A percentile compares a stretch with the other conserved stretches of the same genome.
These are phyloP conservation scores for Drosophila tripunctata DNA, from an alignment of 2,888 invertebrate species.

Conservation along the genomic window DNA sequence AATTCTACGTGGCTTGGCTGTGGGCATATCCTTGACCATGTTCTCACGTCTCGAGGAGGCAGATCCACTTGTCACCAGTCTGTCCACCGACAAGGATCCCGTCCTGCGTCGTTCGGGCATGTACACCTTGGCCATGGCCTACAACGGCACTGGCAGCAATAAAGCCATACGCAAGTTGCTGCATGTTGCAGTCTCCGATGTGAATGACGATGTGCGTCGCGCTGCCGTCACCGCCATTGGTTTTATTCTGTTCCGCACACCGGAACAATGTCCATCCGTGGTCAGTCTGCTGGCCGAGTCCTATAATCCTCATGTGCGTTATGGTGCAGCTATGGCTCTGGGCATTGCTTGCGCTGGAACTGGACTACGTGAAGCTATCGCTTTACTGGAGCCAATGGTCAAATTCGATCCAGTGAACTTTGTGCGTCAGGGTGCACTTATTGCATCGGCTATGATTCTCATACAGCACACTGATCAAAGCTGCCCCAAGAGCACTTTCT, in stretches of 20 bases:
- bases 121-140: slow-evolving; percentile 99
- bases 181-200: slow-evolving; percentile 98
- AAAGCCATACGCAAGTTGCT: slow-evolving; percentile 96
- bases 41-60: slow-evolving; percentile 98
- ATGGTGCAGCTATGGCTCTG: slow-evolving; percentile 99
- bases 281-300: slow-evolving; percentile 98
- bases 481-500: slow-evolving; percentile 97
- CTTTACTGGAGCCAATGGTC: slow-evolving; percentile 97
- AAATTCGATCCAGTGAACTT: slow-evolving; percentile 99
- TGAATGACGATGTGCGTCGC: slow-evolving; percentile 98
- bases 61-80: slow-evolving; percentile 94
- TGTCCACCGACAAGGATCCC: slow-evolving; percentile 97
- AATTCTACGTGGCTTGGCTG: slow-evolving; percentile 97
- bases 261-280: slow-evolving; percentile 98
- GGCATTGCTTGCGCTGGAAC: slow-evolving; percentile 99
- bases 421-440: slow-evolving; percentile 98
- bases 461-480: slow-evolving; percentile 98
- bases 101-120: slow-evolving; percentile 97
- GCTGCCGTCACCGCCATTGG: slow-evolving; percentile 99
- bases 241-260: slow-evolving; percentile 96
- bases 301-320: slow-evolving; percentile 99
- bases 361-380: slow-evolving; percentile 98
- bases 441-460: slow-evolving; percentile 98
- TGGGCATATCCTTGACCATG: slow-evolving; percentile 98
- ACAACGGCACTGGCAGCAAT: slow-evolving; percentile 99